A percentile compares a stretch with the other conserved stretches of the same genome.
Evolutionary conservation across 2,113 vertebrate genomes (phyloP).

Genomic region (Neodon shergylaensis): DNA sequence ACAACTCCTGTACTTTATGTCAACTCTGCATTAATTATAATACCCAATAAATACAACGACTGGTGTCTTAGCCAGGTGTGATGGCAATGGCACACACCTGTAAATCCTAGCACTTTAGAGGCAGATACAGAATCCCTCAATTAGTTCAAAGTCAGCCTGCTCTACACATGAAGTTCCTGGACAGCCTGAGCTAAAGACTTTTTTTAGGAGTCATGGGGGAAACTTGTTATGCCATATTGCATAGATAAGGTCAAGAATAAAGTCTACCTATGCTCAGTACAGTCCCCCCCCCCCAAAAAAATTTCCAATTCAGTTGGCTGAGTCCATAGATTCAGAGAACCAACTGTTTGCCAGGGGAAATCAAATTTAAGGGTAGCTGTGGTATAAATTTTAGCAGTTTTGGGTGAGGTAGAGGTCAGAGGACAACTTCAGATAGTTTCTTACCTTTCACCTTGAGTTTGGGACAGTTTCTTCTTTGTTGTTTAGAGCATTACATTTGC

Average conservation of each 20-base stretch:
- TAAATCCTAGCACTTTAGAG: background rate
- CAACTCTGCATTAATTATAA: background rate
- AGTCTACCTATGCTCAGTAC: background rate
- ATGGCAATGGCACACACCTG: background rate
- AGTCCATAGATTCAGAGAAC: background rate
- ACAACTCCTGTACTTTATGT: background rate
- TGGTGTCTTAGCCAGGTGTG: background rate
- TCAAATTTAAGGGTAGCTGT: background rate
- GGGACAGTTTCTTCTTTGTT: background rate
- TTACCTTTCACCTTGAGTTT: background rate
- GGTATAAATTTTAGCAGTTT: conserved; percentile 20
- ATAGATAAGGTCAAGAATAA: background rate
- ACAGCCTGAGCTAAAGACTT: background rate
- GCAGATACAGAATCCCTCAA: background rate
- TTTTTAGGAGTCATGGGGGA: background rate
- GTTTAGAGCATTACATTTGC: background rate
- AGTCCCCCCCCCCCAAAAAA: background rate
- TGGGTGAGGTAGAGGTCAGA: background rate
- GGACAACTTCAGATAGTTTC: background rate
- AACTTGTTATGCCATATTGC: background rate
- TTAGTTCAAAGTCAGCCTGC: background rate
- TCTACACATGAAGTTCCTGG: background rate
- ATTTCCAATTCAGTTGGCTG: background rate
- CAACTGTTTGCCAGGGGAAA: background rate
- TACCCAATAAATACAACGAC: background rate